Evolutionary conservation across 2,113 vertebrate species (phyloP), one percentile per base, ranked within the genome.

Genomic region (Papio anubis): DNA sequence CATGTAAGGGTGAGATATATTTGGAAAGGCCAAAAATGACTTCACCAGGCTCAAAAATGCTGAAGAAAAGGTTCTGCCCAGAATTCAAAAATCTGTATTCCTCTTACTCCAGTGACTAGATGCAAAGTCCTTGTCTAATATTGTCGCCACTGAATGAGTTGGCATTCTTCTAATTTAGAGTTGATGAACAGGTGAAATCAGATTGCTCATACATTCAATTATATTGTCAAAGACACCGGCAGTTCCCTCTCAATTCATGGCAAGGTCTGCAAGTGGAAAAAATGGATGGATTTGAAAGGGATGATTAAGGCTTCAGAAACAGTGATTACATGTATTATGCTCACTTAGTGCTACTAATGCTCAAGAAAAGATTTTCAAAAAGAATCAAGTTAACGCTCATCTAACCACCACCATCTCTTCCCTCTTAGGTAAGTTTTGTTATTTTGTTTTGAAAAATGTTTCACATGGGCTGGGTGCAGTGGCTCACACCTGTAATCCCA

Each of bases 81-180:
- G 43, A 76, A 92, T 90, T 84, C 17, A 2, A 84, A 88, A 81
- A 72, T 73, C 75, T 48, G 66, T 84, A 17, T 43, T 85, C 21
- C 13, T 96, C 66, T 92, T 61, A 64, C 32, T 55, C 18, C 32
- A 88, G 50, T 50, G 73, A 88, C 40, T 88, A 27, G 75, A 70
- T 81, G 38, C 68, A 50, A 81, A 90, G 40, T 84, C 59, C 20
- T 96, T 48, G 38, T 73, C 84, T 82, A 87, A 55, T 18, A 55
- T 35, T 66, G 70, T 45, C 80, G 64, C 50, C 85, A 79, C 11
- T 79, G 80, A 61, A 90, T 96, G 94, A 96, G 84, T 3, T 92
- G 81, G 90, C 93, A 90, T 92, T 93, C 64, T 87, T 61, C 93
- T 98, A 75, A 96, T 92, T 94, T 95, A 93, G 68, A 82, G n/a